Evolutionary conservation across 2,888 invertebrate species (phyloP).

Genomic region (Dasysyrphus tricinctus): DNA sequence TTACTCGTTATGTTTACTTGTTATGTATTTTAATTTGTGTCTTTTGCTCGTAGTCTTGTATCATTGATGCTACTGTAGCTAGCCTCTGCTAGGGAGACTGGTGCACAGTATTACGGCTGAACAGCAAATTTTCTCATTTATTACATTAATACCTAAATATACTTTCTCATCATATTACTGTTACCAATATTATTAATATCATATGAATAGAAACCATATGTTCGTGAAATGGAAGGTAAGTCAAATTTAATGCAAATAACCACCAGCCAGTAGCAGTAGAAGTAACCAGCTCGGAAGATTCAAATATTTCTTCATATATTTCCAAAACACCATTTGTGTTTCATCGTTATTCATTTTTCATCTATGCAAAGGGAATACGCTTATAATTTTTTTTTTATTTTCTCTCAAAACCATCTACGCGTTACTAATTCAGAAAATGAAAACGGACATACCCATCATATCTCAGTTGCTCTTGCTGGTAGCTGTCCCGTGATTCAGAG

Average conservation of each 20-base stretch:
- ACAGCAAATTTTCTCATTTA: too few relatives aligned
- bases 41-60: too few relatives aligned
- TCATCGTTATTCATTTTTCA: constrained; percentile 45
- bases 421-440: constrained; percentile 61
- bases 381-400: constrained; percentile 45
- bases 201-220: not conserved
- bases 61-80: too few relatives aligned
- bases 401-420: constrained; percentile 59
- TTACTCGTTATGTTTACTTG: too few relatives aligned
- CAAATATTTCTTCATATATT: constrained; percentile 36
- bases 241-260: constrained; percentile 17
- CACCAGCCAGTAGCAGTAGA: not conserved
- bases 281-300: not conserved
- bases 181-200: not conserved
- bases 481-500: not conserved
- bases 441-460: constrained; percentile 69
- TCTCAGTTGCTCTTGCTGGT: constrained; percentile 14
- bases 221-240: not conserved
- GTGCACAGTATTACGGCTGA: too few relatives aligned
- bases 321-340: constrained; percentile 36
- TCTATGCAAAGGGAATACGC: constrained; percentile 58
- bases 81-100: too few relatives aligned
- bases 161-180: too few relatives aligned
- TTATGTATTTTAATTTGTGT: too few relatives aligned
- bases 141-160: too few relatives aligned